Percentiles rank a stretch among this genome's conserved stretches.
phyloP scores from a whole-genome alignment of 2,113 vertebrate species.

The Ifrita kowaldi region DNA sequence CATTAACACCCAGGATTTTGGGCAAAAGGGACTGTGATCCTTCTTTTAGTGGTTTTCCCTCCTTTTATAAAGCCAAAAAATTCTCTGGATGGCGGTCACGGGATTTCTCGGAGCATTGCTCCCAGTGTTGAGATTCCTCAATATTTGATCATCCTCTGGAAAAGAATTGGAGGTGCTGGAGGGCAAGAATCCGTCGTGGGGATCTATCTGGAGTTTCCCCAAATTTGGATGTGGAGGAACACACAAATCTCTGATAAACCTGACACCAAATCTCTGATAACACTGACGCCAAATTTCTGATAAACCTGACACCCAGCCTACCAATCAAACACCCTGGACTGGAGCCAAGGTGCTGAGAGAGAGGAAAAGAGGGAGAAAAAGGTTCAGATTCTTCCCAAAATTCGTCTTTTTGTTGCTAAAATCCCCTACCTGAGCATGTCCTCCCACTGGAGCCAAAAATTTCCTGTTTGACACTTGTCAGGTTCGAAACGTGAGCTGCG shows the following conservation, averaged over 20 bases:
- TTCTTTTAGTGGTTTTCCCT: neutral
- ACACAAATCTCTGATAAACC: neutral
- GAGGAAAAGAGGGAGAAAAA: neutral
- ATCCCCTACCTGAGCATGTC: neutral
- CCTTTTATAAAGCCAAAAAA: neutral
- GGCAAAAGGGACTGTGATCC: neutral
- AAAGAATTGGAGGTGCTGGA: neutral
- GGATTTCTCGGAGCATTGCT: neutral
- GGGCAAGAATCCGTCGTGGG: neutral
- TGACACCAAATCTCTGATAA: neutral
- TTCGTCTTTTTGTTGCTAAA: neutral
- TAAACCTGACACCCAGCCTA: neutral
- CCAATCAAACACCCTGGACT: neutral
- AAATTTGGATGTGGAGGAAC: neutral
- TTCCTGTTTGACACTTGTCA: neutral
- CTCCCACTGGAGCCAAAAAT: neutral
- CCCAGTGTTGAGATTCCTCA: neutral
- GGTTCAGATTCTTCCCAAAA: neutral
- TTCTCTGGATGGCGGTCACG: rapidly evolving
- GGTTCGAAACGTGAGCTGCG: neutral
- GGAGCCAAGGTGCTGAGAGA: neutral
- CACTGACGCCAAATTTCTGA: too few relatives aligned
- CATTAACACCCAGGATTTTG: neutral
- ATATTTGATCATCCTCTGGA: neutral
- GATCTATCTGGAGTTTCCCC: neutral